Percentiles rank a stretch among this genome's conserved stretches.
Conservation (phyloP, 2,113 vertebrate species). For the Pica pica region DNA sequence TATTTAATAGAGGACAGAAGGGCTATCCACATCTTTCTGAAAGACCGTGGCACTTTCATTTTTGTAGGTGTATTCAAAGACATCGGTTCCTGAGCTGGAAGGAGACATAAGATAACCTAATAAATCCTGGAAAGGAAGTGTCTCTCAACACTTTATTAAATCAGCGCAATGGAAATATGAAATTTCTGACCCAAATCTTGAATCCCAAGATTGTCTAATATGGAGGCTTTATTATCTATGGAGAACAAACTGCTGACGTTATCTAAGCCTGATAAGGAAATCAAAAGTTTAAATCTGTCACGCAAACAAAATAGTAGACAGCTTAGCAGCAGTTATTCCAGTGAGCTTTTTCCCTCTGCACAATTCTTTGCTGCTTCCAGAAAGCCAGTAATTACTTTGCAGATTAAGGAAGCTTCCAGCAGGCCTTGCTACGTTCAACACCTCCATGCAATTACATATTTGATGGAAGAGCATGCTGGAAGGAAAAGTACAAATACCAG, state of each 20-base stretch:
- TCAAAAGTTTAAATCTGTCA: neutral
- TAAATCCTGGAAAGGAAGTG: neutral
- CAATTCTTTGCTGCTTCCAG: neutral
- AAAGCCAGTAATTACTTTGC: neutral
- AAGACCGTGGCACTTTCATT: neutral
- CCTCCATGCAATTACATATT: neutral
- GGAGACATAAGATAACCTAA: neutral
- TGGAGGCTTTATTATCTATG: neutral
- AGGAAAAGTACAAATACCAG: neutral
- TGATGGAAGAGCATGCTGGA: neutral
- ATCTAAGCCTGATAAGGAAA: slow-evolving; percentile 9
- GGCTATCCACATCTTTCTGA: neutral
- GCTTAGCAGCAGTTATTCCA: neutral
- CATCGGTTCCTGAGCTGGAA: neutral
- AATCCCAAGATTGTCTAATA: neutral
- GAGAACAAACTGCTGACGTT: neutral
- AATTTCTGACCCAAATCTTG: neutral
- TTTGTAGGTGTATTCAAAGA: neutral
- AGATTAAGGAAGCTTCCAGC: neutral
- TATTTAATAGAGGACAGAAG: neutral
- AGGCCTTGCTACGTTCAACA: neutral
- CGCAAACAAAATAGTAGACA: neutral
- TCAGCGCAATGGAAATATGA: neutral
- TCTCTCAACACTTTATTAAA: neutral
- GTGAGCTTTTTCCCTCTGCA: neutral